A percentile compares a stretch with the other conserved stretches of the same genome.
phyloP scores from a whole-genome alignment of 2,888 invertebrate species.

The Oscheius sp. region DNA sequence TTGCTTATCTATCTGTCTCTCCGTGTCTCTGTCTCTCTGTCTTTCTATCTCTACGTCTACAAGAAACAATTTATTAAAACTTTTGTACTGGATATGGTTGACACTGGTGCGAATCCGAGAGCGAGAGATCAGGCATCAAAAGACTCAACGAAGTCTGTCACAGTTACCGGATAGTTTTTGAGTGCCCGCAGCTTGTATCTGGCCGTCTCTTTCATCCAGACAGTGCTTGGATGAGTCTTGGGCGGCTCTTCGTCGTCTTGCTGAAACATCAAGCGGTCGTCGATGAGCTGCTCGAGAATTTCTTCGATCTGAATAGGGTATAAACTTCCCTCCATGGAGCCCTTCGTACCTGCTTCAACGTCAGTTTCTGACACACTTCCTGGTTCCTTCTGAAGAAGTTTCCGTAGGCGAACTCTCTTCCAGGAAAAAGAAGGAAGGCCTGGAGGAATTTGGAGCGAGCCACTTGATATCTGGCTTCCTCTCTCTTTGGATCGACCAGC shows the following conservation, averaged over 20 bases:
- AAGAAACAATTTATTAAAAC: too few relatives aligned
- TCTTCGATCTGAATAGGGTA: constrained; percentile 8
- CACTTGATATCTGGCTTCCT: background rate
- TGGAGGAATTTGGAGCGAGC: background rate
- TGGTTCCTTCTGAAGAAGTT: background rate
- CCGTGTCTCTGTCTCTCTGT: too few relatives aligned
- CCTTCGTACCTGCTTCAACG: background rate
- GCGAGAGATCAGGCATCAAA: background rate
- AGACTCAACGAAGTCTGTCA: background rate
- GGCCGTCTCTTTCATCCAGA: constrained; percentile 18
- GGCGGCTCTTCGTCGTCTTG: background rate
- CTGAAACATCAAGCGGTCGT: background rate
- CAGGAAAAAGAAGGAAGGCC: constrained; percentile 15
- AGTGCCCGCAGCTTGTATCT: constrained; percentile 2
- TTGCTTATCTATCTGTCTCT: too few relatives aligned
- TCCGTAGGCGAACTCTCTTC: constrained; percentile 7
- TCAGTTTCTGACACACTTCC: background rate
- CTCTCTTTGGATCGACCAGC: background rate
- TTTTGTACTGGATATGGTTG: too few relatives aligned
- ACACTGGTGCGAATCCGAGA: too few relatives aligned
- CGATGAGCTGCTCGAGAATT: background rate
- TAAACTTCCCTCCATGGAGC: background rate
- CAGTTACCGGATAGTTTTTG: background rate
- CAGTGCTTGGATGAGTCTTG: background rate
- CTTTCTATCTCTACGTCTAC: too few relatives aligned